Base-by-base conservation (phyloP, 2,113 vertebrate species). In the Trematocara nigrifrons region DNA sequence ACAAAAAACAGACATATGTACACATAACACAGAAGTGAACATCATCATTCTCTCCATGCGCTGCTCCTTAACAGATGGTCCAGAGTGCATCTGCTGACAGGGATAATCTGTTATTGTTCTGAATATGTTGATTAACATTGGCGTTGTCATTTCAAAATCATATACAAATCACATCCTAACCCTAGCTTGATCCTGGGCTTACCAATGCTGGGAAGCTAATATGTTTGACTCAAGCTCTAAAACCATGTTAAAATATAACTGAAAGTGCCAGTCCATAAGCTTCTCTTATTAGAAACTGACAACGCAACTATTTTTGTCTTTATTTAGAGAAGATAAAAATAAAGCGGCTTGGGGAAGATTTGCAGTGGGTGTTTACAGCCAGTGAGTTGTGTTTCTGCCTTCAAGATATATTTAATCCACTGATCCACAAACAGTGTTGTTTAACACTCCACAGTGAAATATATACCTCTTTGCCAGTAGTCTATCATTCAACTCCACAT, bases 91-190 rank as follows among this genome's bases (percentile, higher is more conserved):
- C 74, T 61, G 61, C 66, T 66, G 64, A 86, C 86, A 84, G 54
- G 26, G 53, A 85, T 95, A 92, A 95, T 95, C 94, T 29, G 56
- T 93, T 88, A 92, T 92, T 94, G 89, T 92, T 93, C 88, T 87
- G 87, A 89, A 92, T 90, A 90, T 94, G 92, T 92, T 91, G 81
- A 94, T 94, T 89, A 93, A 89, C 7, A 20, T 85, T 38, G 47
- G 7, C 74, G 82, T 90, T 84, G 85, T 89, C 88, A 85, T 93
- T 90, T 93, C 85, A 87, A 89, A 91, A 91, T 89, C 88, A 87
- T 76, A 87, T 84, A 78, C 84, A 90, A 93, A 92, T 92, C 90
- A 80, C 10, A 54, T 56, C 61, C 87, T 87, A 92, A 90, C 94
- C 88, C 90, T 20, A 29, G 80, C 81, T 22, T 89, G 86, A 94